phyloP scores from a whole-genome alignment of 1,140 invertebrate species.

The Linepithema humile region DNA sequence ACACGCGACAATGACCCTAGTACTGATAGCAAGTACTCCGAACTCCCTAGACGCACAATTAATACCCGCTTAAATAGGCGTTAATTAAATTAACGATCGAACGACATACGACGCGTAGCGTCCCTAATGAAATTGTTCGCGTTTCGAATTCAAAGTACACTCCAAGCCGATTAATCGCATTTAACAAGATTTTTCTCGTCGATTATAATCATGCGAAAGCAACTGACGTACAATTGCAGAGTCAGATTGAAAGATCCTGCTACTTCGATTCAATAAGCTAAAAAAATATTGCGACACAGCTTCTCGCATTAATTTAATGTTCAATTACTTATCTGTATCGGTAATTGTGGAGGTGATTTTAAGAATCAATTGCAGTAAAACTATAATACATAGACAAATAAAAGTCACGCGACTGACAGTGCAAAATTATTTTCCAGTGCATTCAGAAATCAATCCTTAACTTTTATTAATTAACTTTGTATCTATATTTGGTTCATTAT shows the following conservation, averaged over 20 bases:
- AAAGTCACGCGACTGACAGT: too few relatives aligned
- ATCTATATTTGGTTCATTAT: too few relatives aligned
- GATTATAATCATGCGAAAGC: conserved; percentile 1
- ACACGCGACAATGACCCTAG: background rate
- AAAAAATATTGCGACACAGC: background rate
- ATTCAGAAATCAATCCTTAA: too few relatives aligned
- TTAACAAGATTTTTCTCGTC: background rate
- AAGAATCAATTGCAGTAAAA: background rate
- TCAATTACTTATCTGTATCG: too few relatives aligned
- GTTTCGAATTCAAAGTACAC: background rate
- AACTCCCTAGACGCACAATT: background rate
- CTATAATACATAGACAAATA: too few relatives aligned
- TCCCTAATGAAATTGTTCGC: background rate
- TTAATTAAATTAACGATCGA: conserved; percentile 35
- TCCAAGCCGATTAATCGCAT: background rate
- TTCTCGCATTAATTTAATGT: background rate
- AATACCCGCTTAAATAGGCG: conserved; percentile 25
- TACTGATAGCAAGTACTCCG: conserved; percentile 14
- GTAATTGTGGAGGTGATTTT: too few relatives aligned
- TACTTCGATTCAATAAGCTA: background rate
- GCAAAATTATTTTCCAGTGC: too few relatives aligned
- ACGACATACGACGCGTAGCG: background rate
- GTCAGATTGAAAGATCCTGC: background rate
- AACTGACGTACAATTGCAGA: conserved; percentile 8
- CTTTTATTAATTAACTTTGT: too few relatives aligned